These are phyloP conservation scores for Rhipidura dahli DNA, from an alignment of 2,113 vertebrate genomes.

Conservation along the genomic window DNA sequence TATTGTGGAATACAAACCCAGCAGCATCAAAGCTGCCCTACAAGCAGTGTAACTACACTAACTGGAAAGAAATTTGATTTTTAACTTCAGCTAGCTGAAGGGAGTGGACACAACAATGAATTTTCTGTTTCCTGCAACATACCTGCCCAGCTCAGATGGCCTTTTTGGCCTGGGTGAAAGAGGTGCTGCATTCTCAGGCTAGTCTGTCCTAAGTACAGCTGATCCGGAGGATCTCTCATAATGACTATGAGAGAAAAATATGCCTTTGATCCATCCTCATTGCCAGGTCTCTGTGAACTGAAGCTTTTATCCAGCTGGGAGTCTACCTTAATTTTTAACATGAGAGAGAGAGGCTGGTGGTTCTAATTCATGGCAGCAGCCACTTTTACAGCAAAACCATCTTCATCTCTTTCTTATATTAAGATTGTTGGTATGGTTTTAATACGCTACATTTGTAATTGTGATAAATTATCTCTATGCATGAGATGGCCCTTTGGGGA, in stretches of 20 bases:
- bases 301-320: neutral
- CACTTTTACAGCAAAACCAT: neutral
- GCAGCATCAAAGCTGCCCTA: neutral
- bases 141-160: neutral
- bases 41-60: neutral
- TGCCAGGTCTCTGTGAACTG: neutral
- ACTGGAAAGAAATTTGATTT: neutral
- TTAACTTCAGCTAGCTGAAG: neutral
- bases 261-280: neutral
- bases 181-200: neutral
- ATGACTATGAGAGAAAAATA: neutral
- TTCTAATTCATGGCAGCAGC: neutral
- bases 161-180: neutral
- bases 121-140: neutral
- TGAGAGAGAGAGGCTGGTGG: neutral
- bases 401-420: neutral
- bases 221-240: neutral
- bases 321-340: neutral
- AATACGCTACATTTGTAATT: neutral
- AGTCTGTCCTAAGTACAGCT: neutral
- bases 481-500: neutral
- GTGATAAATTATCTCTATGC: neutral
- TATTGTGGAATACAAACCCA: neutral
- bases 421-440: neutral
- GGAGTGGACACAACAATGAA: neutral